A percentile compares a stretch with the other conserved stretches of the same genome.
Evolutionary conservation across 2,797 vertebrate genomes (phyloP).

Genomic region (Cirrhinus molitorella): DNA sequence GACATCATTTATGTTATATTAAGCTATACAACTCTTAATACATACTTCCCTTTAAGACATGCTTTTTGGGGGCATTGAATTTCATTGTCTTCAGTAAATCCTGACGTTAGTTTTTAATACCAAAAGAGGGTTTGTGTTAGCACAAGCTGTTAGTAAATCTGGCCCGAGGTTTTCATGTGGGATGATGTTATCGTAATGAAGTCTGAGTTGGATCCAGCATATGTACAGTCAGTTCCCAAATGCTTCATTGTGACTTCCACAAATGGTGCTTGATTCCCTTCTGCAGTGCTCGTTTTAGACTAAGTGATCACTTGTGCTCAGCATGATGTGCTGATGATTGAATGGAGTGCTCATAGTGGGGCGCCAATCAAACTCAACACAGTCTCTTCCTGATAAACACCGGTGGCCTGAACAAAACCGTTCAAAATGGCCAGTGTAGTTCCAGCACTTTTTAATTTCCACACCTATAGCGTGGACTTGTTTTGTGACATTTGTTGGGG

Average conservation of each 20-base stretch:
- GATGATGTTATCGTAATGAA: not conserved
- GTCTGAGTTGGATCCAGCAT: not conserved
- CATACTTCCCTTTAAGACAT: not conserved
- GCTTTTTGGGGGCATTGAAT: not conserved
- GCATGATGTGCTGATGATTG: slow-evolving; percentile 19
- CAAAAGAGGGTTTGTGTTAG: not conserved
- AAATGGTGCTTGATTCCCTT: slow-evolving; percentile 26
- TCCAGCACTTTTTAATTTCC: not conserved
- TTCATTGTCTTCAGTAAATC: not conserved
- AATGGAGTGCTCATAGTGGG: slow-evolving; percentile 8
- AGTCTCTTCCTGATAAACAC: not conserved
- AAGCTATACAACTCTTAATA: no score
- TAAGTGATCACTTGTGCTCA: slow-evolving; percentile 35
- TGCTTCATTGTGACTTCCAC: not conserved
- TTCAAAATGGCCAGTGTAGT: not conserved
- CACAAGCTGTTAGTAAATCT: no score
- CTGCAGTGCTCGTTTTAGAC: slow-evolving; percentile 24
- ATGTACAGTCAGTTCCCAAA: not conserved
- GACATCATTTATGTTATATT: no score
- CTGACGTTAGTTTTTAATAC: not conserved
- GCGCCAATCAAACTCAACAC: slow-evolving; percentile 1
- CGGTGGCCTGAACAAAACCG: not conserved
- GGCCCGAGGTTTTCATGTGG: not conserved
- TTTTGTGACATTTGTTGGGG: not conserved
- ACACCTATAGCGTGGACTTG: not conserved